phyloP scores from a whole-genome alignment of 2,113 vertebrate genomes.

The Nothobranchius kuhntae region DNA sequence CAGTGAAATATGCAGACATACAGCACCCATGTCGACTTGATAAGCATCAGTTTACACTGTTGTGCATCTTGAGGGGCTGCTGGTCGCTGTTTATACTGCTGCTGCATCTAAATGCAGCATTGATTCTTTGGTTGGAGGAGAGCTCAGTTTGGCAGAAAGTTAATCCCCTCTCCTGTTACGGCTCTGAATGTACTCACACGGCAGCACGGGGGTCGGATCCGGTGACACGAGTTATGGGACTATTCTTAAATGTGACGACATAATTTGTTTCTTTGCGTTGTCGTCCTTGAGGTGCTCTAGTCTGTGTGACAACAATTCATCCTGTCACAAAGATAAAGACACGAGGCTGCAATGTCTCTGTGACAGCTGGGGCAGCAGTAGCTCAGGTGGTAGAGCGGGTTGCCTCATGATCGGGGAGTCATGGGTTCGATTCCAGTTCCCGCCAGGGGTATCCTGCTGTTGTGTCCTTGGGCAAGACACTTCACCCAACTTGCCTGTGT shows the following conservation, averaged over 20 bases:
- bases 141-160: neutral
- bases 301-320: neutral
- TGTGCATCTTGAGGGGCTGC: neutral
- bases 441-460: too few relatives aligned
- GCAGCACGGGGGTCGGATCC: neutral
- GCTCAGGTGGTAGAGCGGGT: too few relatives aligned
- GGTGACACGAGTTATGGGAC: neutral
- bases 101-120: neutral
- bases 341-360: neutral
- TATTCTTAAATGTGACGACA: neutral
- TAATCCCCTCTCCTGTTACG: neutral
- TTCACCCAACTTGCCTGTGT: too few relatives aligned
- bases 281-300: neutral
- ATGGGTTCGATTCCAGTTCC: too few relatives aligned
- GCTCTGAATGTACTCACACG: neutral
- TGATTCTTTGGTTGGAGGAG: slow-evolving; percentile 1
- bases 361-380: neutral
- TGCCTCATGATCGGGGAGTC: too few relatives aligned
- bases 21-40: neutral
- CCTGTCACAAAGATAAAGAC: neutral
- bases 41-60: neutral
- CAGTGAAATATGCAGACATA: neutral
- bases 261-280: neutral
- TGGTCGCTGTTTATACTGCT: neutral
- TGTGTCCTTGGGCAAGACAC: too few relatives aligned